Conservation (phyloP, 2,113 vertebrate genomes). For the Melanocharis versteri region DNA sequence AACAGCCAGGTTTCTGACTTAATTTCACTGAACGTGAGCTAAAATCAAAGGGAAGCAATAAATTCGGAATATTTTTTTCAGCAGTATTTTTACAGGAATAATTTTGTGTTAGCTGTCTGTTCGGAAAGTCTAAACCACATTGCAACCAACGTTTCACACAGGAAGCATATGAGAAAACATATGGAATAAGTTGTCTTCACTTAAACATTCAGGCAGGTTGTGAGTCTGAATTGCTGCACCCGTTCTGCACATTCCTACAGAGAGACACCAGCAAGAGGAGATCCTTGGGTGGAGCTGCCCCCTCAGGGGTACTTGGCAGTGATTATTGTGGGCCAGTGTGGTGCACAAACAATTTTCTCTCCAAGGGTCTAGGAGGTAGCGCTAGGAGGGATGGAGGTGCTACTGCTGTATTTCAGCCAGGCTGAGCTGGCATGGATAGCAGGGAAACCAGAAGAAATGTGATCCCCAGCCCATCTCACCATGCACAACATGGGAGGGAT, state of each 20-base stretch:
- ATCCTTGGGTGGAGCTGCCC: fast-evolving
- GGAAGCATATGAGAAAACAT: background rate
- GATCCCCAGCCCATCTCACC: no score
- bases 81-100: background rate
- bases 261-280: background rate
- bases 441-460: background rate
- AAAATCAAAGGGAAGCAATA: background rate
- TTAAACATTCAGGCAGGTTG: background rate
- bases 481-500: no score
- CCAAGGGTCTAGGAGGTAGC: fast-evolving
- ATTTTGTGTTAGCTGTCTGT: background rate
- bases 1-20: background rate
- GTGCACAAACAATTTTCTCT: background rate
- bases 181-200: background rate
- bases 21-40: background rate
- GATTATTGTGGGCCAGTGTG: background rate
- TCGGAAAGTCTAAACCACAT: background rate
- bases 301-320: fast-evolving
- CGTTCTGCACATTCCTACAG: background rate
- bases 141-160: background rate
- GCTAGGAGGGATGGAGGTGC: background rate
- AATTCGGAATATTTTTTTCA: background rate
- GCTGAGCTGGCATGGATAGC: background rate
- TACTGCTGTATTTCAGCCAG: background rate
- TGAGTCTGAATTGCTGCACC: background rate